phyloP scores from a whole-genome alignment of 2,888 invertebrate genomes.

The Tachina lurida region DNA sequence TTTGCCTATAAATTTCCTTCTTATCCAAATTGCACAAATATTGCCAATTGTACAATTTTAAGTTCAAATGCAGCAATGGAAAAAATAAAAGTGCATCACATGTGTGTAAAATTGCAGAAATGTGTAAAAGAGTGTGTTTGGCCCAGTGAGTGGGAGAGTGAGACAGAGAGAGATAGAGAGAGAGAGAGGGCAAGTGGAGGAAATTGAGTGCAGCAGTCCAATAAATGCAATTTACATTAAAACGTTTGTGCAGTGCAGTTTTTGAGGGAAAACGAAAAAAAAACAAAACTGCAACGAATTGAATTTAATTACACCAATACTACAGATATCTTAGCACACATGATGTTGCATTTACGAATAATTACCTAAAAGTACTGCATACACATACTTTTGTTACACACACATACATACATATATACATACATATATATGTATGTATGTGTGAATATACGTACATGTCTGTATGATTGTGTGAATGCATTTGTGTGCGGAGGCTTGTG shows the following conservation, averaged over 20 bases:
- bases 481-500: neutral
- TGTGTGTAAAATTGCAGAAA: slow-evolving; percentile 53
- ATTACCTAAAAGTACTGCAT: neutral
- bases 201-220: neutral
- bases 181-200: too few relatives aligned
- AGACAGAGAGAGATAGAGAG: too few relatives aligned
- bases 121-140: neutral
- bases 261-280: slow-evolving; percentile 2
- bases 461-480: too few relatives aligned
- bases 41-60: slow-evolving; percentile 63
- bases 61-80: slow-evolving; percentile 21
- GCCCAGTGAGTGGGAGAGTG: too few relatives aligned
- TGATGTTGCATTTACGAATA: slow-evolving; percentile 23
- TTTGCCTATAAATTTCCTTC: slow-evolving; percentile 64
- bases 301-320: slow-evolving; percentile 68
- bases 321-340: slow-evolving; percentile 2
- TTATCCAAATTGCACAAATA: slow-evolving; percentile 47
- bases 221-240: slow-evolving; percentile 39
- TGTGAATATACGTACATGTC: too few relatives aligned
- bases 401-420: too few relatives aligned
- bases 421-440: too few relatives aligned
- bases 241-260: slow-evolving; percentile 49
- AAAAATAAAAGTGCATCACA: slow-evolving; percentile 62
- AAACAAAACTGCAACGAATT: slow-evolving; percentile 67
- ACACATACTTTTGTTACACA: neutral